Percentiles rank a stretch among this genome's conserved stretches.
phyloP scores from a whole-genome alignment of 2,888 invertebrate species.

The Parnassius smintheus region DNA sequence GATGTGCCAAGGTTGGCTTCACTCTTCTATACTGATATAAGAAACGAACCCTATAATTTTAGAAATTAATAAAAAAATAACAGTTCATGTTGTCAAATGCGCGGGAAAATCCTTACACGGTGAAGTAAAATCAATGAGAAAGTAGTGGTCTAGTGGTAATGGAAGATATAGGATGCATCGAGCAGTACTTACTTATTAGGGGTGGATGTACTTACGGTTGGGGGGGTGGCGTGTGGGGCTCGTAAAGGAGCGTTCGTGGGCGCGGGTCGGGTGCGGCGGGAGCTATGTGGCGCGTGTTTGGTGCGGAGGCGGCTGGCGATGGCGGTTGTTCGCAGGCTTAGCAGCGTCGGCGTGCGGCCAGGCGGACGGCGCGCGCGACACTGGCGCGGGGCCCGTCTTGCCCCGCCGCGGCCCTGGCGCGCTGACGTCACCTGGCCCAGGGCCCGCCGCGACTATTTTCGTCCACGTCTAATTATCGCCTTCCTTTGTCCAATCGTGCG shows the following conservation, averaged over 20 bases:
- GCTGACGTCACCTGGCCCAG: slow-evolving; percentile 80
- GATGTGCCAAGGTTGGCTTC: slow-evolving; percentile 80
- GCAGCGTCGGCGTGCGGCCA: slow-evolving; percentile 67
- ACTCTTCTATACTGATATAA: slow-evolving; percentile 57
- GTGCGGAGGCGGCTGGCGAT: slow-evolving; percentile 34
- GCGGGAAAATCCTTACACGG: slow-evolving; percentile 15
- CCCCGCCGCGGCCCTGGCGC: slow-evolving; percentile 75
- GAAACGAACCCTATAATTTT: slow-evolving; percentile 43
- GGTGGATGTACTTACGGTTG: slow-evolving; percentile 39
- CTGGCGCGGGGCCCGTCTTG: slow-evolving; percentile 81
- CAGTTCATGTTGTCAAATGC: not conserved
- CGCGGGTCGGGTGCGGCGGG: slow-evolving; percentile 38
- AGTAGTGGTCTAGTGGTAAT: slow-evolving; percentile 31
- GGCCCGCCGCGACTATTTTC: slow-evolving; percentile 79
- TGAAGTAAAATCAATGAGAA: slow-evolving; percentile 69
- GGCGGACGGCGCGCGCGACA: slow-evolving; percentile 79
- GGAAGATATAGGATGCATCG: slow-evolving; percentile 22
- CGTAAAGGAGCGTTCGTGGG: slow-evolving; percentile 41
- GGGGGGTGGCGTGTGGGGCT: slow-evolving; percentile 37
- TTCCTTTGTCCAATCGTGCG: slow-evolving; percentile 67
- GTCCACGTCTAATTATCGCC: slow-evolving; percentile 78
- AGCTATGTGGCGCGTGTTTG: slow-evolving; percentile 40
- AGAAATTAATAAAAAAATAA: slow-evolving; percentile 23
- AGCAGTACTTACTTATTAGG: slow-evolving; percentile 27
- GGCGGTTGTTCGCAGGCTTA: slow-evolving; percentile 39